These are phyloP conservation scores for Caretta caretta DNA, from an alignment of 2,113 vertebrate genomes.

Conservation along the genomic window DNA sequence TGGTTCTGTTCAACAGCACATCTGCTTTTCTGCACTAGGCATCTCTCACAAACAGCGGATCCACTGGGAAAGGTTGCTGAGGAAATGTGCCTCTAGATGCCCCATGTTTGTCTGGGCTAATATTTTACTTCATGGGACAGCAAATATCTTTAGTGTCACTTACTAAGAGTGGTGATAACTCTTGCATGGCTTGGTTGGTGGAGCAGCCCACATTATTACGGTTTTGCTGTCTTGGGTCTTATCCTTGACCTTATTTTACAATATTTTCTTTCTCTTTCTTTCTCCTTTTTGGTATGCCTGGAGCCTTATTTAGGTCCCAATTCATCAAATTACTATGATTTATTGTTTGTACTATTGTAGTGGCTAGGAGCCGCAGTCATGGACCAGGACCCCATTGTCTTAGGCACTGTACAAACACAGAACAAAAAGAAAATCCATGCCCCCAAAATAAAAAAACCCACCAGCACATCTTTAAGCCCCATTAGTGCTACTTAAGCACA, in stretches of 20 bases:
- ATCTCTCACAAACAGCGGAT: accelerated
- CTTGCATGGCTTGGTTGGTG: accelerated
- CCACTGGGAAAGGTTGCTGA: accelerated
- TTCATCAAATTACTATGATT: background rate
- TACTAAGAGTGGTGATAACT: background rate
- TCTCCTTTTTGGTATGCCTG: constrained; percentile 37
- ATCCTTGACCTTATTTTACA: background rate
- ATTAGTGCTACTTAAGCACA: background rate
- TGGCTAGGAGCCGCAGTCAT: no score
- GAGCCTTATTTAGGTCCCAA: background rate
- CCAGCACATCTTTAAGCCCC: no score
- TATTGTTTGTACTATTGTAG: background rate
- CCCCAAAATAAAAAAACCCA: background rate
- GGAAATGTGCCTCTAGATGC: background rate
- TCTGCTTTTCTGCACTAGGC: background rate
- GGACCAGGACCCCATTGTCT: background rate
- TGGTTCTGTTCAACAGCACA: background rate
- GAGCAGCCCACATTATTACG: background rate
- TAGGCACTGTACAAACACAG: background rate
- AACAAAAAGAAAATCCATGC: background rate
- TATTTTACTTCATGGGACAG: background rate
- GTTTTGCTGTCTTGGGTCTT: background rate
- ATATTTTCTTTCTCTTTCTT: constrained; percentile 1
- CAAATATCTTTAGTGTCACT: background rate
- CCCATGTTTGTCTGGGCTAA: background rate